Percentiles rank a stretch among this genome's conserved stretches.
These are phyloP conservation scores for Crypturellus undulatus DNA, from an alignment of 2,113 vertebrate species.

Conservation along the genomic window DNA sequence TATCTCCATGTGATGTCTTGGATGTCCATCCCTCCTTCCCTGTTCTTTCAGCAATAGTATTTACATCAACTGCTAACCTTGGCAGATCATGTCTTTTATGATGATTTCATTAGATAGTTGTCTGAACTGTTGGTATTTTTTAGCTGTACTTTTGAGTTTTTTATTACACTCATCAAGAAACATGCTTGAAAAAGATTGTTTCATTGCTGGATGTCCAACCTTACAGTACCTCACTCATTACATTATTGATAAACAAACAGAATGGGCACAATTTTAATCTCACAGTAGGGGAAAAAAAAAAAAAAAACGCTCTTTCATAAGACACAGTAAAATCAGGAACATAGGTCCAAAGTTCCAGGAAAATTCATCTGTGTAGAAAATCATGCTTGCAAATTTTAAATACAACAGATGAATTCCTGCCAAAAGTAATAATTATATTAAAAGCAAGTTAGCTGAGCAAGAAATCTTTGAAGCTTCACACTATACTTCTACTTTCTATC, in stretches of 20 bases:
- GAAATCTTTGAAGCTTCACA: not conserved
- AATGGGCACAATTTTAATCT: not conserved
- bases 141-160: not conserved
- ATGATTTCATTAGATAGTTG: not conserved
- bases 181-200: not conserved
- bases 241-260: rapidly evolving
- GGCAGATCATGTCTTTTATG: not conserved
- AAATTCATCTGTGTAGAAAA: not conserved
- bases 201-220: not conserved
- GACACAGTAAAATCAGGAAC: not conserved
- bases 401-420: not conserved
- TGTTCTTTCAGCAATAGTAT: not conserved
- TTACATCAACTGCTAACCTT: not conserved
- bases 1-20: not conserved
- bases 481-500: not conserved
- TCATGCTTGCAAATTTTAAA: not conserved
- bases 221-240: too few species aligned
- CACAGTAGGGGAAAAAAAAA: not conserved
- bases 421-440: not conserved
- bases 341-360: not conserved
- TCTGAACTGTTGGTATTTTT: not conserved
- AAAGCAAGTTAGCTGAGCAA: not conserved
- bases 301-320: not conserved
- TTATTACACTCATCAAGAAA: not conserved
- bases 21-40: not conserved